Evolutionary conservation across 64 coral and sea anemone species (phyloP), one percentile per base, ranked within the genome.

Genomic region (Catalaphyllia jardinei): DNA sequence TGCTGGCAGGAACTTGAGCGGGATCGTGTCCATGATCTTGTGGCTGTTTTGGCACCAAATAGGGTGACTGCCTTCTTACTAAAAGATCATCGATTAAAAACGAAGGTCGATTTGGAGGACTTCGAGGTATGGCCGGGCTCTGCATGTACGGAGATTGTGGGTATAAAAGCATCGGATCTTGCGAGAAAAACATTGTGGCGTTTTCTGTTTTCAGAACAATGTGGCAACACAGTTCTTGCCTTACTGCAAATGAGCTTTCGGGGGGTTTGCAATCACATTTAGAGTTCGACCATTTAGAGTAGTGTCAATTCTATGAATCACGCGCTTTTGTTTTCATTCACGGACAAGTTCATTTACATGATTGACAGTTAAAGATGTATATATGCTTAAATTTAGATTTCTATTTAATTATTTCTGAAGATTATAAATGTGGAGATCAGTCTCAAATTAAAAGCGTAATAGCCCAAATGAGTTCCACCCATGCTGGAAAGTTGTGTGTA

Each of bases 81-180:
- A 92, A 52, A 10, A 92, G 73, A 52, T 92, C 90, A 9, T 92
- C 83, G 24, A 92, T 92, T 14, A 92, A 42, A 87, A 92, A 92
- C 14, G 90, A 92, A 67, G 89, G 55, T 60, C 79, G 28, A 2
- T 17, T 75, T 86, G 67, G 89, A 27, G 90, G 42, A n/a, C 82
- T 92, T 8, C 83, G 84, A 13, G 89, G 79, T 5, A 72, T 42
- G 2, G 74, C 19, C 11, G 90, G 83, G 4, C 28, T 14, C 14
- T 62, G 33, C 83, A 87, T 86, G 22, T 91, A 91, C 0, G 89
- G 67, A 31, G 82, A 50, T 42, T 92, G 90, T 25, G 78, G 90
- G 74, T 92, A 92, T 15, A 92, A 33, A 52, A 87, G 62, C 90
- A 92, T 86, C 10, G 81, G 83, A 29, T 92, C 90, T 92, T 92